phyloP scores from a whole-genome alignment of 2,113 vertebrate species.

The Urocitellus parryii region DNA sequence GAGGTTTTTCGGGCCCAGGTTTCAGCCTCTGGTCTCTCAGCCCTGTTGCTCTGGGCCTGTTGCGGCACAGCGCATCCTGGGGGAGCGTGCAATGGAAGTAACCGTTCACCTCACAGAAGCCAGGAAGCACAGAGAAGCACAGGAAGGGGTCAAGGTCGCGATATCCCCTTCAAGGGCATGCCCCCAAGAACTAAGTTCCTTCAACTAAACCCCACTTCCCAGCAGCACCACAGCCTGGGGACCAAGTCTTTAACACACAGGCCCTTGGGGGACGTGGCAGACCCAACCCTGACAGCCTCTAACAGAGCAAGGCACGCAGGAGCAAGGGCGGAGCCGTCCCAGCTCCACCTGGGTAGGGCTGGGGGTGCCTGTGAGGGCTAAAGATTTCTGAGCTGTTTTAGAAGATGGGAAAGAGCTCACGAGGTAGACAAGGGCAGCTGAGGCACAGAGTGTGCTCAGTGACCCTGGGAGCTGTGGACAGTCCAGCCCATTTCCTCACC shows the following conservation, averaged over 20 bases:
- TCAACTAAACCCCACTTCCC: background rate
- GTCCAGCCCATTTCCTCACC: background rate
- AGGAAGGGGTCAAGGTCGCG: background rate
- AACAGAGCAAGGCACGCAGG: fast-evolving
- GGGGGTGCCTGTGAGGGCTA: background rate
- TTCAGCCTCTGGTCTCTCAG: background rate
- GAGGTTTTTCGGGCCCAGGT: background rate
- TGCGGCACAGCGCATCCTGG: background rate
- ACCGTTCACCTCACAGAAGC: background rate
- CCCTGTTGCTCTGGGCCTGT: background rate
- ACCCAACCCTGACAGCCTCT: background rate
- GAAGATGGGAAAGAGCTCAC: background rate
- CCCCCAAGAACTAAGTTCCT: background rate
- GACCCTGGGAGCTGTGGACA: background rate
- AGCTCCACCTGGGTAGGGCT: fast-evolving
- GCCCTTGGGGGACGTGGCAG: background rate
- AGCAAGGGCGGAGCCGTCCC: no score
- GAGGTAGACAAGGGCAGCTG: background rate
- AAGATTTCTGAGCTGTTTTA: background rate
- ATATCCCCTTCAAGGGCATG: background rate
- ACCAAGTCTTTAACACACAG: background rate
- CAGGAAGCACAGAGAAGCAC: background rate
- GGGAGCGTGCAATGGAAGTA: no score
- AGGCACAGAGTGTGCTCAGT: background rate
- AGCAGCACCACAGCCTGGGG: no score